Evolutionary conservation across 2,113 vertebrate genomes (phyloP).

Genomic region (Beaufortia kweichowensis): DNA sequence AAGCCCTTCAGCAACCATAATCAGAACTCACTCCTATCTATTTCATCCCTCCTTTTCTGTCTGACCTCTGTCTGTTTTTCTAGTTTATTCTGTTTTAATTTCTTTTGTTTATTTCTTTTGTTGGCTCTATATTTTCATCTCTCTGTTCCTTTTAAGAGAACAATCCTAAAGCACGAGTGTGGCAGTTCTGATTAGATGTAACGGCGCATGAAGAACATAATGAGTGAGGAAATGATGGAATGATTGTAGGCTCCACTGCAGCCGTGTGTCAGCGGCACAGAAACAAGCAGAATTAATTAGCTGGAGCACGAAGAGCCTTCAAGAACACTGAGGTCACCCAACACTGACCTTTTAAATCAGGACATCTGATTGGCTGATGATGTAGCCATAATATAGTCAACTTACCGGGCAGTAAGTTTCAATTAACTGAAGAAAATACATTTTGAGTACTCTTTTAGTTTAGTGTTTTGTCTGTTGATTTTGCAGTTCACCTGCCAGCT

Average conservation of each 20-base stretch:
- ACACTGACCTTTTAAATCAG: conserved; percentile 32
- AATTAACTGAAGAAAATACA: background rate
- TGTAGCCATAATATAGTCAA: conserved; percentile 21
- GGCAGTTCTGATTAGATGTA: conserved; percentile 52
- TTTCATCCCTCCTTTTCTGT: background rate
- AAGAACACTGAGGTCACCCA: conserved; percentile 41
- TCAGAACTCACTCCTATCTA: conserved; percentile 14
- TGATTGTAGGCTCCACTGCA: conserved; percentile 52
- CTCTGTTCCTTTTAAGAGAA: conserved; percentile 5
- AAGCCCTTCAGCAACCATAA: conserved; percentile 15
- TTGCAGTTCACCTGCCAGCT: conserved; percentile 57
- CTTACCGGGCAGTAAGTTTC: background rate
- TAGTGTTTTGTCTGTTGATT: conserved; percentile 31
- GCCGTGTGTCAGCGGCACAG: conserved; percentile 22
- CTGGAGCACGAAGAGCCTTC: conserved; percentile 23
- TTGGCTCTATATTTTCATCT: background rate
- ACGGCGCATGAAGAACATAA: conserved; percentile 47
- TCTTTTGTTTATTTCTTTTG: background rate
- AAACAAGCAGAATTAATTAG: conserved; percentile 39
- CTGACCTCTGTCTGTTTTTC: background rate
- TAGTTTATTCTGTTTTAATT: background rate
- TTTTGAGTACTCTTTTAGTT: too few species aligned
- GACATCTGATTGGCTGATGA: conserved; percentile 36
- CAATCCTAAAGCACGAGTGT: conserved; percentile 44
- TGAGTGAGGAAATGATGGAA: conserved; percentile 52